Conservation (phyloP, 1,140 invertebrate genomes). For the Telenomus remus region DNA sequence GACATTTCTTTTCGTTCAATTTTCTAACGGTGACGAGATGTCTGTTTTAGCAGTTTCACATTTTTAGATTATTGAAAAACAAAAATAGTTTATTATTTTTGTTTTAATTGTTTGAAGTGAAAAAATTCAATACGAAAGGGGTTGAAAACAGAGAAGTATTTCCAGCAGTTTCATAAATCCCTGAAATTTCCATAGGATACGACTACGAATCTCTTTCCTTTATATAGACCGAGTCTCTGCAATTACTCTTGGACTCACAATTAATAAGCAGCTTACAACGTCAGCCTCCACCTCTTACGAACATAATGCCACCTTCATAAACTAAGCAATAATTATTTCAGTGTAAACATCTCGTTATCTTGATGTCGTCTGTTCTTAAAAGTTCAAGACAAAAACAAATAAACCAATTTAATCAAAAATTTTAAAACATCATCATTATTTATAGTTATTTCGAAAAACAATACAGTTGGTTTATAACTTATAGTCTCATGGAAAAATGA, state of each 20-base stretch:
- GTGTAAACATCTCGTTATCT: slow-evolving; percentile 57
- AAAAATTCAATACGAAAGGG: no score
- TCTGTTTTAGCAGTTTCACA: no score
- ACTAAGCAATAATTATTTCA: slow-evolving; percentile 58
- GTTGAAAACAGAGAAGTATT: no score
- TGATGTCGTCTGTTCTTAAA: slow-evolving; percentile 22
- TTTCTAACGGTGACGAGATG: no score
- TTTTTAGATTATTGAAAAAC: no score
- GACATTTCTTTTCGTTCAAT: no score
- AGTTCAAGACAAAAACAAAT: slow-evolving; percentile 5
- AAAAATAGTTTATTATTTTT: no score
- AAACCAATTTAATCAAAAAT: neutral
- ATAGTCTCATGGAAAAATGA: no score
- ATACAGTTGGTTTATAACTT: no score
- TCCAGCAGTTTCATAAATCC: slow-evolving; percentile 43
- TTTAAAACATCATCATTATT: no score
- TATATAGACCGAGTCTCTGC: slow-evolving; percentile 37
- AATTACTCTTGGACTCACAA: slow-evolving; percentile 58
- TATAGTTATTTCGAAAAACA: no score
- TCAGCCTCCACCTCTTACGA: slow-evolving; percentile 35
- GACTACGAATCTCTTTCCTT: slow-evolving; percentile 42
- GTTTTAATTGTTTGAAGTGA: no score
- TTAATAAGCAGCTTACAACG: slow-evolving; percentile 60
- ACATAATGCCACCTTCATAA: slow-evolving; percentile 52
- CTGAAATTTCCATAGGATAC: slow-evolving; percentile 46